These are phyloP conservation scores for Lasaia peninsularis DNA, from an alignment of 1,140 invertebrate genomes.

Conservation along the genomic window DNA sequence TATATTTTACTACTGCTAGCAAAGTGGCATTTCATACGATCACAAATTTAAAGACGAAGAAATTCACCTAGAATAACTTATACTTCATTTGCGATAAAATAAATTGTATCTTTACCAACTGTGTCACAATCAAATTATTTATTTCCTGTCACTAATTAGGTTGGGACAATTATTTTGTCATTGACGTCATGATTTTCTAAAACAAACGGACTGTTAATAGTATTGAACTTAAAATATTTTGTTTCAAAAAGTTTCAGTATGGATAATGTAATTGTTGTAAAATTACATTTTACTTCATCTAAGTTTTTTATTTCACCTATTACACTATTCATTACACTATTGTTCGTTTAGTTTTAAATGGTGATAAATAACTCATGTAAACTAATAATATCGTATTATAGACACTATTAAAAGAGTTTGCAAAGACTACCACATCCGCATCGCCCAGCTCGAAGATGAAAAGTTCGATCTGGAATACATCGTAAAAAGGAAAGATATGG, in stretches of 20 bases:
- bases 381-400: slow-evolving; percentile 75
- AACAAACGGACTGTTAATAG: no score
- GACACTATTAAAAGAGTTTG: slow-evolving; percentile 88
- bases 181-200: no score
- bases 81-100: no score
- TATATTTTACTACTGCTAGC: no score
- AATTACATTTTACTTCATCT: neutral
- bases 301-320: slow-evolving; percentile 1
- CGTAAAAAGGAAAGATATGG: slow-evolving; percentile 98
- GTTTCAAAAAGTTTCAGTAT: slow-evolving; percentile 9
- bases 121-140: no score
- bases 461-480: slow-evolving; percentile 99
- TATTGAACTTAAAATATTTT: slow-evolving; percentile 3
- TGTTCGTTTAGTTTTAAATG: slow-evolving; percentile 29
- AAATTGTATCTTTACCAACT: no score
- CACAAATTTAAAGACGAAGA: no score
- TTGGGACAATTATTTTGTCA: no score
- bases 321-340: slow-evolving; percentile 30
- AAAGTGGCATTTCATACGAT: no score
- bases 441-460: slow-evolving; percentile 92
- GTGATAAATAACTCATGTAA: slow-evolving; percentile 39
- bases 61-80: no score
- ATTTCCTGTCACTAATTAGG: no score
- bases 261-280: neutral
- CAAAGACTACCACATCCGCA: slow-evolving; percentile 92